Evolutionary conservation across 2,797 vertebrate species (phyloP).

Genomic region (Spondyliosoma cantharus): DNA sequence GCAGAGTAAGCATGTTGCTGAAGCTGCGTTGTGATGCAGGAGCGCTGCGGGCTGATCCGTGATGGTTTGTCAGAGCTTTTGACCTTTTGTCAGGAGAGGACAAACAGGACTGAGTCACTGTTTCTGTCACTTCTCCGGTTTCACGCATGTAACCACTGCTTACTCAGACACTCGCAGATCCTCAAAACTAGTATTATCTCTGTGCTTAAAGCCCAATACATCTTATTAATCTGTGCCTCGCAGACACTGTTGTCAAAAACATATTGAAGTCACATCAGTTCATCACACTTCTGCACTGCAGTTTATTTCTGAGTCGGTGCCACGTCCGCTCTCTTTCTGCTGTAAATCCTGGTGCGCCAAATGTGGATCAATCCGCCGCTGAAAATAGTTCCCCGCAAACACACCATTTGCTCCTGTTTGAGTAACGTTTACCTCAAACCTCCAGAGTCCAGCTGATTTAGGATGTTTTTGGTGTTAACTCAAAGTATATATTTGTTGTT

Average conservation of each 20-base stretch:
- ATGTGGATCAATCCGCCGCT: background rate
- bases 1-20: constrained; percentile 31
- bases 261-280: background rate
- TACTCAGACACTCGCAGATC: background rate
- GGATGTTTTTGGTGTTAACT: background rate
- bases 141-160: background rate
- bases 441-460: background rate
- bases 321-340: background rate
- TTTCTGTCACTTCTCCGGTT: background rate
- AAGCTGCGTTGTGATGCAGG: background rate
- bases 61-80: constrained; percentile 6
- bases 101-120: background rate
- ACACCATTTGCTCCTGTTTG: background rate
- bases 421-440: background rate
- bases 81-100: background rate
- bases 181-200: background rate
- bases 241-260: background rate
- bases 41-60: background rate
- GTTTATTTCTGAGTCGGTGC: background rate
- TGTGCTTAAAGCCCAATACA: background rate
- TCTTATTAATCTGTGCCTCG: background rate
- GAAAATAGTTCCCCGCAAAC: background rate
- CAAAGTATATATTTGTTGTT: background rate
- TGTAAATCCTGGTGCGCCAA: background rate
- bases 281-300: background rate